Evolutionary conservation across 2,113 vertebrate genomes (phyloP).

Genomic region (Orycteropus afer): DNA sequence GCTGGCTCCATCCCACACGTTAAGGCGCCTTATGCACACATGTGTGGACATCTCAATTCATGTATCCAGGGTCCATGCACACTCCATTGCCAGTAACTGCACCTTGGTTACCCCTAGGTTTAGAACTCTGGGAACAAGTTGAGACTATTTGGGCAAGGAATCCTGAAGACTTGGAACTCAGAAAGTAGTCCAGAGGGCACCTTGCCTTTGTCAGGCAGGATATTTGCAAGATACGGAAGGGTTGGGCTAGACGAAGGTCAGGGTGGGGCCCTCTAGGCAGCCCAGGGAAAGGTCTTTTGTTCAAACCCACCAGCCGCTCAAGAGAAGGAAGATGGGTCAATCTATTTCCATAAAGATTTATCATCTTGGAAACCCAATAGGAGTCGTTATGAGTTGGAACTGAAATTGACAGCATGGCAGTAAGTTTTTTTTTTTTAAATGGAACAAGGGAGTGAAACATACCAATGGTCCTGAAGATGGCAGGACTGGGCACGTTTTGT

Average conservation of each 20-base stretch:
- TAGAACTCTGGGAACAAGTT: not conserved
- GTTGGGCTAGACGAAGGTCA: too few species aligned
- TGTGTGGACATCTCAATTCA: not conserved
- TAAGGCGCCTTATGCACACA: rapidly evolving
- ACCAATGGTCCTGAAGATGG: too few species aligned
- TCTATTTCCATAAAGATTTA: too few species aligned
- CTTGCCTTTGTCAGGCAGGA: too few species aligned
- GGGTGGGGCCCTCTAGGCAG: rapidly evolving
- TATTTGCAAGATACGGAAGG: not conserved
- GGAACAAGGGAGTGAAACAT: too few species aligned
- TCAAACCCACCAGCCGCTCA: too few species aligned
- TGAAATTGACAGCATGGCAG: too few species aligned
- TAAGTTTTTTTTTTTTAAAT: too few species aligned
- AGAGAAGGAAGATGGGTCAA: too few species aligned
- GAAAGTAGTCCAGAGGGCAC: not conserved
- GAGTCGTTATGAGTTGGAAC: too few species aligned
- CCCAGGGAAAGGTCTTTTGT: not conserved
- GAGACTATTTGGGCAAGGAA: not conserved
- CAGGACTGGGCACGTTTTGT: too few species aligned
- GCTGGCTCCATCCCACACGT: not conserved
- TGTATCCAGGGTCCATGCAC: not conserved
- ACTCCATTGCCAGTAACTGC: not conserved
- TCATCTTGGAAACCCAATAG: too few species aligned
- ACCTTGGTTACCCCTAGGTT: not conserved
- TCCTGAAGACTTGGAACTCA: not conserved